Evolutionary conservation across 2,888 invertebrate species (phyloP).

Genomic region (Meiosimyza decipiens): DNA sequence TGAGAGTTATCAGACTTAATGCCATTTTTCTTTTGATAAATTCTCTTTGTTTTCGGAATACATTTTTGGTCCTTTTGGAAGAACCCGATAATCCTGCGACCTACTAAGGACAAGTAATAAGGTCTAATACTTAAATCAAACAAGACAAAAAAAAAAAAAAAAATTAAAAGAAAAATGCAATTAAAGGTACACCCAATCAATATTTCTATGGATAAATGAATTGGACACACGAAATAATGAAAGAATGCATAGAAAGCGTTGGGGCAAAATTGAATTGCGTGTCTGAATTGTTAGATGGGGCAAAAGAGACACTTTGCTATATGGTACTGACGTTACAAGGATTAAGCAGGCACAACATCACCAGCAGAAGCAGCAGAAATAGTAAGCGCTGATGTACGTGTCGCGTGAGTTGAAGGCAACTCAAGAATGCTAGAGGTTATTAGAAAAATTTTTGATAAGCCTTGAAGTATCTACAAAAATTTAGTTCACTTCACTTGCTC

Average conservation of each 20-base stretch:
- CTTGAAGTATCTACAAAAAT: background rate
- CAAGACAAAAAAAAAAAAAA: background rate
- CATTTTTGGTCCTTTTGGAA: too few species aligned
- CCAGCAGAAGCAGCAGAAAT: too few species aligned
- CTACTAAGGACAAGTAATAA: too few species aligned
- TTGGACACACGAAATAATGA: constrained; percentile 21
- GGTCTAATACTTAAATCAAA: too few species aligned
- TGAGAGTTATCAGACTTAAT: too few species aligned
- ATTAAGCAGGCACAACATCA: constrained; percentile 2
- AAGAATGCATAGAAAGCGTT: background rate
- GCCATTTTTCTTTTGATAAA: too few species aligned
- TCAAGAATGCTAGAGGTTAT: too few species aligned
- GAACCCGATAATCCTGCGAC: too few species aligned
- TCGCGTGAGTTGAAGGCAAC: too few species aligned
- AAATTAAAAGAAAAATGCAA: background rate
- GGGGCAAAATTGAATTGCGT: constrained; percentile 1
- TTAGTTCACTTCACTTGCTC: background rate
- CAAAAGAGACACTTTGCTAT: constrained; percentile 7
- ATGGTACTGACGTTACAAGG: constrained; percentile 15
- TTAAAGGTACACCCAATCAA: background rate
- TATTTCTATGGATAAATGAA: constrained; percentile 24
- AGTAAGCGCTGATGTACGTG: too few species aligned
- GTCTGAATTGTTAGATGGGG: constrained; percentile 5
- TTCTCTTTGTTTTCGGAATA: too few species aligned
- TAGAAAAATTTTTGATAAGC: too few species aligned